Percentiles rank a stretch among this genome's conserved stretches.
These are phyloP conservation scores for Poecilia picta DNA, from an alignment of 2,797 vertebrate genomes.

Conservation along the genomic window DNA sequence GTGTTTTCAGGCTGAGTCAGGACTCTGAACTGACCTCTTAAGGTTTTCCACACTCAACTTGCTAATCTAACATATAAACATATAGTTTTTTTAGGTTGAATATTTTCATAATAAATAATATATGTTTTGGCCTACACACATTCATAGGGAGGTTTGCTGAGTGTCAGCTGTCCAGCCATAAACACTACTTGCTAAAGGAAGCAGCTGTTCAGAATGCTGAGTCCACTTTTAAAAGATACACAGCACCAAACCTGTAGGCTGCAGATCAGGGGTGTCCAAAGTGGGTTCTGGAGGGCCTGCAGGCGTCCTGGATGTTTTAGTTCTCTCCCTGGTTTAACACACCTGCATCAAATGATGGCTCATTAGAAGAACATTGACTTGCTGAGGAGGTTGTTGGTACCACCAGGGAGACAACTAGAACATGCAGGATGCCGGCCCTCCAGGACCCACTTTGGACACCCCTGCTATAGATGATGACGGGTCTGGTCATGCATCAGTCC, in stretches of 20 bases:
- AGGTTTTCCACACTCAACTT: no score
- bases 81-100: not conserved
- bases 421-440: no score
- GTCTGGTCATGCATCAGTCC: not conserved
- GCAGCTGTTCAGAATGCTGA: not conserved
- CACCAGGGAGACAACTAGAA: no score
- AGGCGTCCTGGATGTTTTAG: no score
- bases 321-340: no score
- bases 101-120: not conserved
- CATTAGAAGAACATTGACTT: no score
- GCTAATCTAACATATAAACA: not conserved
- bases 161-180: not conserved
- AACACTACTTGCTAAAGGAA: not conserved
- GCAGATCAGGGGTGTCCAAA: not conserved
- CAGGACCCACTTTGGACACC: no score
- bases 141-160: not conserved
- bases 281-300: no score
- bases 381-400: no score
- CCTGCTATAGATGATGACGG: not conserved
- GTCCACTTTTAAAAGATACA: not conserved
- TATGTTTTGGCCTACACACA: not conserved
- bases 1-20: not conserved
- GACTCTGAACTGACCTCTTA: not conserved
- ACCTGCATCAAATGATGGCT: no score
- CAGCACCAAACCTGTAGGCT: not conserved